Evolutionary conservation across 1,140 invertebrate species (phyloP).

Genomic region (Magallana gigas): DNA sequence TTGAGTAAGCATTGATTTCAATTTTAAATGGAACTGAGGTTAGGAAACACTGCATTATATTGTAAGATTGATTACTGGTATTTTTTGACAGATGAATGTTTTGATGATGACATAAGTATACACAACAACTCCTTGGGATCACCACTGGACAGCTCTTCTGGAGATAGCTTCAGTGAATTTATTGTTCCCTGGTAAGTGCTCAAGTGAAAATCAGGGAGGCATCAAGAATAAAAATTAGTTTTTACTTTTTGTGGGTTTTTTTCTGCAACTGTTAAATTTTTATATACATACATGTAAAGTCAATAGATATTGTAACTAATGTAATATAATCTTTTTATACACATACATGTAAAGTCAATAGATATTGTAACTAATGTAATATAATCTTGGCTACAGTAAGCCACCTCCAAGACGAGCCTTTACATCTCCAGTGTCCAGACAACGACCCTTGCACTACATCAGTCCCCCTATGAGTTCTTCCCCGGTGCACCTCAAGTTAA

Average conservation of each 20-base stretch:
- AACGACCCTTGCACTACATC: conserved; percentile 57
- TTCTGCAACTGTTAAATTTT: not conserved
- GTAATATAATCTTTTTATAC: no score
- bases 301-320: no score
- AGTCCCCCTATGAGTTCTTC: conserved; percentile 69
- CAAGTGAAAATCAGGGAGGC: no score
- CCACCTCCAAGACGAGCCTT: conserved; percentile 62
- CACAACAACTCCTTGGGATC: conserved; percentile 72
- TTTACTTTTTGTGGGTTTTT: not conserved
- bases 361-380: no score
- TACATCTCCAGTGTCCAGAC: conserved; percentile 65
- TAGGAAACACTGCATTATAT: no score
- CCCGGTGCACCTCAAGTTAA: conserved; percentile 59
- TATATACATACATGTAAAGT: no score
- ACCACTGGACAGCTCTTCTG: conserved; percentile 71
- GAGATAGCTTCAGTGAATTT: conserved; percentile 57
- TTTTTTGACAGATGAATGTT: conserved; percentile 66
- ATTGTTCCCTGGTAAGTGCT: conserved; percentile 3
- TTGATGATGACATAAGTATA: conserved; percentile 71
- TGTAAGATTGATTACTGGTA: not conserved
- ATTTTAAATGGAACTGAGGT: no score
- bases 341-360: no score
- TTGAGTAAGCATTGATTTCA: no score
- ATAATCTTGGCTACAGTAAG: conserved; percentile 50
- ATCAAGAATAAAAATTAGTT: not conserved